phyloP scores from a whole-genome alignment of 2,888 invertebrate species.

The Eupithecia vulgata region DNA sequence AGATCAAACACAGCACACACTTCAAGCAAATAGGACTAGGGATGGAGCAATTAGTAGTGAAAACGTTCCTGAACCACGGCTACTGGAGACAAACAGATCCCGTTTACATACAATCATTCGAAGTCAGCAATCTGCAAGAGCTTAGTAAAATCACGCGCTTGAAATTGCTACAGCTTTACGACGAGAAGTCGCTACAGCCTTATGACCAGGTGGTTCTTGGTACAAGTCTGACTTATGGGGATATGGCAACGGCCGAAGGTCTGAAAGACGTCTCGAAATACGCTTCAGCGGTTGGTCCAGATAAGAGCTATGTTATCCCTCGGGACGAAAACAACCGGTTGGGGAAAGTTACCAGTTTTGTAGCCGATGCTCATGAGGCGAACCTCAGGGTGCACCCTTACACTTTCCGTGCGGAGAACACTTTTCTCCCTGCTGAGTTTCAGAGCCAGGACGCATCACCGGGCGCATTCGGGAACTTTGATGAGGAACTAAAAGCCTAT shows the following conservation, averaged over 20 bases:
- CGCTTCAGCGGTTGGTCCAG: slow-evolving; percentile 74
- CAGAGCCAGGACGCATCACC: slow-evolving; percentile 52
- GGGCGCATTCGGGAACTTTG: slow-evolving; percentile 60
- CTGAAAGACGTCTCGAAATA: slow-evolving; percentile 69
- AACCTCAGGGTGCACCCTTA: slow-evolving; percentile 75
- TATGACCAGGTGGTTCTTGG: slow-evolving; percentile 62
- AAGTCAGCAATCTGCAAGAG: slow-evolving; percentile 70
- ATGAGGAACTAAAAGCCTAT: slow-evolving; percentile 66
- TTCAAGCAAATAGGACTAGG: slow-evolving; percentile 64
- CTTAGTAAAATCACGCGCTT: slow-evolving; percentile 67
- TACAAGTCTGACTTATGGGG: slow-evolving; percentile 64
- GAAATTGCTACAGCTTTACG: slow-evolving; percentile 67
- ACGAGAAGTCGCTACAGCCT: slow-evolving; percentile 56
- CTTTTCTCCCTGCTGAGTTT: slow-evolving; percentile 68
- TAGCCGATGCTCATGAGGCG: slow-evolving; percentile 66
- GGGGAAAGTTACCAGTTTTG: slow-evolving; percentile 64
- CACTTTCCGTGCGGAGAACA: slow-evolving; percentile 75
- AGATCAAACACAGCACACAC: slow-evolving; percentile 72
- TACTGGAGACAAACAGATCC: slow-evolving; percentile 61
- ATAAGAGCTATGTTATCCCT: slow-evolving; percentile 73
- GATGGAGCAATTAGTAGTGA: slow-evolving; percentile 66
- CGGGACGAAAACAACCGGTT: slow-evolving; percentile 61
- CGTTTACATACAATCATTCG: slow-evolving; percentile 76
- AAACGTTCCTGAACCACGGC: slow-evolving; percentile 65
- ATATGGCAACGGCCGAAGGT: slow-evolving; percentile 71